phyloP scores from a whole-genome alignment of 2,797 vertebrate species.

The Fundulus diaphanus region DNA sequence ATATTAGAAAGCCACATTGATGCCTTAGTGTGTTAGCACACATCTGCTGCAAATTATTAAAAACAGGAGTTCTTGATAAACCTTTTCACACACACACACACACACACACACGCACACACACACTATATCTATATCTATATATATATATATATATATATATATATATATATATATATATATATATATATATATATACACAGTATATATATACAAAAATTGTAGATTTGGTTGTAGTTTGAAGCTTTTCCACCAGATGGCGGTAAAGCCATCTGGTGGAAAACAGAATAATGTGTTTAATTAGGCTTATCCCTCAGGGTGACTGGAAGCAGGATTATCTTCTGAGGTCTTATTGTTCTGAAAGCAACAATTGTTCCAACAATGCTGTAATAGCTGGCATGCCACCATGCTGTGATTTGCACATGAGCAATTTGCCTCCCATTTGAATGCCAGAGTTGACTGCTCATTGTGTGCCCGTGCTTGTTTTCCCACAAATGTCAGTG shows the following conservation, averaged over 20 bases:
- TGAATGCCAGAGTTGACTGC: constrained; percentile 64
- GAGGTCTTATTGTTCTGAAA: constrained; percentile 49
- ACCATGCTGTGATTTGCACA: constrained; percentile 55
- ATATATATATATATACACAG: no score
- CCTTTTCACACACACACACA: no score
- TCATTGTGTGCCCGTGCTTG: constrained; percentile 62
- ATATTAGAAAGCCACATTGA: no score
- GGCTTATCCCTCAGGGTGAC: not conserved
- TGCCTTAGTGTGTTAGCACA: no score
- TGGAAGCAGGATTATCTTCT: constrained; percentile 22
- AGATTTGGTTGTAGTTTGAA: not conserved
- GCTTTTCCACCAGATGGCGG: not conserved
- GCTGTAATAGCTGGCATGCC: constrained; percentile 64
- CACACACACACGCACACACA: no score
- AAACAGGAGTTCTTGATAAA: no score
- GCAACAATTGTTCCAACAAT: constrained; percentile 52
- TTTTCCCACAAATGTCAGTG: constrained; percentile 71
- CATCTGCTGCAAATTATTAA: no score
- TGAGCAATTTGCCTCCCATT: constrained; percentile 60
- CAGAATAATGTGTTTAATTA: not conserved
- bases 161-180: no score
- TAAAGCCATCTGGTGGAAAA: not conserved
- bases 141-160: no score
- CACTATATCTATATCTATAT: no score
- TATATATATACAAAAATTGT: no score